Evolutionary conservation across 2,797 vertebrate genomes (phyloP).

Genomic region (Cyclura pinguis): DNA sequence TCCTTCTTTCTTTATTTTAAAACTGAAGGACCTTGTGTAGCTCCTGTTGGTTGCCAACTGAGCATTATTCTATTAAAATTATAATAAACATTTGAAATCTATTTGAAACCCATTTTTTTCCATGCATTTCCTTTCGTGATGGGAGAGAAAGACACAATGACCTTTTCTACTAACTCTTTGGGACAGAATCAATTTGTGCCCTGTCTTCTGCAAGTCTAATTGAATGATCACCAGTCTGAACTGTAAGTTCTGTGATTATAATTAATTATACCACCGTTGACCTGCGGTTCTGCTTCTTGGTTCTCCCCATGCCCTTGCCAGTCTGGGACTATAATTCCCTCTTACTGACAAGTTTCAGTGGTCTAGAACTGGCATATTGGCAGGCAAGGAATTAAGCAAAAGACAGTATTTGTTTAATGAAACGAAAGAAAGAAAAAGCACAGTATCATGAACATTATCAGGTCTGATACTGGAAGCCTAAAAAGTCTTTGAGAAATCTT

Average conservation of each 20-base stretch:
- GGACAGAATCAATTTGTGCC: conserved; percentile 69
- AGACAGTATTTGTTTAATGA: conserved; percentile 5
- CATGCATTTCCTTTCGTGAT: conserved; percentile 37
- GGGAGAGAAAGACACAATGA: conserved; percentile 49
- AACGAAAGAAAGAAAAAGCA: not conserved
- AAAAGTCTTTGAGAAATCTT: conserved; percentile 50
- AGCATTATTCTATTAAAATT: conserved; percentile 6
- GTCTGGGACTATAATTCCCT: conserved; percentile 29
- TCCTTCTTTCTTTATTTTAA: not conserved
- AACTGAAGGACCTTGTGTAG: not conserved
- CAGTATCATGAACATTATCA: conserved; percentile 39
- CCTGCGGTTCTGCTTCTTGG: conserved; percentile 57
- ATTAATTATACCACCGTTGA: conserved; percentile 75
- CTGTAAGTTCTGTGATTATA: conserved; percentile 65
- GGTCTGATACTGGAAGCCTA: conserved; percentile 9
- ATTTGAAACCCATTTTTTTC: conserved; percentile 35
- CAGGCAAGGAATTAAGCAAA: not conserved
- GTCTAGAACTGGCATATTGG: conserved; percentile 30
- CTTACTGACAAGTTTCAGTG: conserved; percentile 19
- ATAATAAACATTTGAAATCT: conserved; percentile 41
- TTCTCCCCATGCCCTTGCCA: conserved; percentile 66
- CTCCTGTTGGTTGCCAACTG: not conserved
- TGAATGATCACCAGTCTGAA: conserved; percentile 69
- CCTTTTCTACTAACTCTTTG: conserved; percentile 64
- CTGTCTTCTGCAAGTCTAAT: conserved; percentile 60